These are phyloP conservation scores for Enteromius anoplus DNA, from an alignment of 2,797 vertebrate genomes.

Conservation along the genomic window DNA sequence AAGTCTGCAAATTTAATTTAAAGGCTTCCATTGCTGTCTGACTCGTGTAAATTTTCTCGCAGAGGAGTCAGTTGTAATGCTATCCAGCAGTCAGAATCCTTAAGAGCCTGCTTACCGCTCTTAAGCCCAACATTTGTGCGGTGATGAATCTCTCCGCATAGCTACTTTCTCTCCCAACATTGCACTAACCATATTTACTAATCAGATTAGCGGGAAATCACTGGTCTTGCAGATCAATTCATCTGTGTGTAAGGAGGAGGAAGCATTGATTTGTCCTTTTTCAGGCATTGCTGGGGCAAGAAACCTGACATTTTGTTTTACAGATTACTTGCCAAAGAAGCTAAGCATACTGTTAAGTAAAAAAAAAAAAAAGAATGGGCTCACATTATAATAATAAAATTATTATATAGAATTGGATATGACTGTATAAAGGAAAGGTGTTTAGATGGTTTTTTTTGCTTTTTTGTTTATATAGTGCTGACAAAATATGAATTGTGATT, in stretches of 20 bases:
- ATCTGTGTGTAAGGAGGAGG: conserved; percentile 51
- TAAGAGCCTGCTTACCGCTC: conserved; percentile 50
- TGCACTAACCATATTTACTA: conserved; percentile 54
- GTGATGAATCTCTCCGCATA: conserved; percentile 60
- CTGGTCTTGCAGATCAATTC: conserved; percentile 57
- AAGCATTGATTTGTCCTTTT: conserved; percentile 53
- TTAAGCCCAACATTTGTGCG: conserved; percentile 30
- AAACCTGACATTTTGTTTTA: conserved; percentile 31
- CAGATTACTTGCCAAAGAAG: neutral
- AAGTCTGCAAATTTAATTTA: conserved; percentile 53
- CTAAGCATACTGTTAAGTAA: neutral
- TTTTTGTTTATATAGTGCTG: neutral
- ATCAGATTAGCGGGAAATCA: conserved; percentile 60
- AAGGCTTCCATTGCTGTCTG: conserved; percentile 23
- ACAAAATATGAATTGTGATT: too few species aligned
- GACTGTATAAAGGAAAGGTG: neutral
- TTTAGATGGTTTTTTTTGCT: neutral
- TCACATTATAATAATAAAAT: neutral
- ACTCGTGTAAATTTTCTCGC: conserved; percentile 46
- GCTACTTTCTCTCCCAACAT: conserved; percentile 44
- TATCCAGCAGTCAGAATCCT: conserved; percentile 47
- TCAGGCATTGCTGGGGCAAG: conserved; percentile 31
- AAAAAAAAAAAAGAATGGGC: neutral
- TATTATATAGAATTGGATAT: neutral
- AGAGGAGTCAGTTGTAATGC: conserved; percentile 52